Percentiles rank a stretch among this genome's conserved stretches.
Evolutionary conservation across 2,888 invertebrate genomes (phyloP).

Genomic region (Protodeltote pygarga): DNA sequence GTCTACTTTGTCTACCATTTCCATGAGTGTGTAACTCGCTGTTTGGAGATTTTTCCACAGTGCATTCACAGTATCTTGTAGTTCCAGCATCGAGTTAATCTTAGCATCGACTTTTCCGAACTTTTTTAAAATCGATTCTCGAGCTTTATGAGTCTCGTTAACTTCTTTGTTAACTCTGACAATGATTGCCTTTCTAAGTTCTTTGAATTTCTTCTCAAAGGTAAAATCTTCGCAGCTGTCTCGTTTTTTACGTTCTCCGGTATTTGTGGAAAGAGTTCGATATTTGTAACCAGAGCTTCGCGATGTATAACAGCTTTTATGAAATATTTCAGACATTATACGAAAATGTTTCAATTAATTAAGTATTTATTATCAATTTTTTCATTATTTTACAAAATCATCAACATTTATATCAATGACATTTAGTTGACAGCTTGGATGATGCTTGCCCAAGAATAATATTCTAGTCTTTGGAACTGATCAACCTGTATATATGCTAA

Average conservation of each 20-base stretch:
- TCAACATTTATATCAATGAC: background rate
- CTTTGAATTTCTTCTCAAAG: slow-evolving; percentile 68
- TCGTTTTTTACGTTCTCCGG: slow-evolving; percentile 61
- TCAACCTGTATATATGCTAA: too few relatives aligned
- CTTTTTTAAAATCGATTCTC: slow-evolving; percentile 62
- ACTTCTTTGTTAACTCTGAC: slow-evolving; percentile 64
- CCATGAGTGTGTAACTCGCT: slow-evolving; percentile 54
- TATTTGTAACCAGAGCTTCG: slow-evolving; percentile 77
- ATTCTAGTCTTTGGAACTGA: too few relatives aligned
- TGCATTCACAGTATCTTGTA: slow-evolving; percentile 59
- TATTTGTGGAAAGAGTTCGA: slow-evolving; percentile 75
- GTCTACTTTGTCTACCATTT: slow-evolving; percentile 60
- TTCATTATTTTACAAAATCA: background rate
- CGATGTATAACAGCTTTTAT: slow-evolving; percentile 73
- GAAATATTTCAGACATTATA: slow-evolving; percentile 69
- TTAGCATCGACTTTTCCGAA: slow-evolving; percentile 66
- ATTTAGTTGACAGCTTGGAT: background rate
- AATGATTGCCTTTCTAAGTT: slow-evolving; percentile 66
- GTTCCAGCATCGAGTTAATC: slow-evolving; percentile 67
- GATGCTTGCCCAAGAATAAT: too few relatives aligned
- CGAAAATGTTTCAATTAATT: slow-evolving; percentile 4
- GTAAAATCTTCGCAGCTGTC: slow-evolving; percentile 55
- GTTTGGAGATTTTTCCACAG: slow-evolving; percentile 59
- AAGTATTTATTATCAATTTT: background rate
- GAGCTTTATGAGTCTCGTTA: slow-evolving; percentile 53